Base-by-base conservation (phyloP, 2,113 vertebrate species). In the Phodopus roborovskii region DNA sequence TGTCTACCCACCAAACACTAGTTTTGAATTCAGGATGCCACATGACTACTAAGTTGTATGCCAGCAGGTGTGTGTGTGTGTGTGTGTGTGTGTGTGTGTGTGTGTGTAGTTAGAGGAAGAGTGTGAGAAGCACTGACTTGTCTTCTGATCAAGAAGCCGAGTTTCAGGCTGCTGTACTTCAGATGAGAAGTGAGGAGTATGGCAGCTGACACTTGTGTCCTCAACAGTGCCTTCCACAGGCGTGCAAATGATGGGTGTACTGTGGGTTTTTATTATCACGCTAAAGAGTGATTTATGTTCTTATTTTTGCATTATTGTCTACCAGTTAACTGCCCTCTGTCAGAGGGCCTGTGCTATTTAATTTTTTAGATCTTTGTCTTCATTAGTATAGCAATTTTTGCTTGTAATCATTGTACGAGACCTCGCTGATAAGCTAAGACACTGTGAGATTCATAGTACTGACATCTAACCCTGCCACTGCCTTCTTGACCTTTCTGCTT, bases 401-500 rank as follows among this genome's bases (percentile, higher is more conserved):
- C 98, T 99, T 99, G 99, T 99, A 99, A 99, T 99, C 98, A 98
- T 99, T 99, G 99, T 98, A 98, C 98, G 99, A 98, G 98, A 98
- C 98, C 98, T 99, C 99, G 99, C 98, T 99, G 99, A 99, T 99
- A 99, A 99, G 99, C 99, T 98, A 97, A 98, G 99, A 98, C 98
- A 98, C 98, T 98, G 94, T 98, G 98, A 99, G 99, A 99, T 96
- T 92, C 99, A 99, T 99, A 98, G 98, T 90, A 97, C 98, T 99
- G 99, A 99, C 99, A 98, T 97, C 90, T 98, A 98, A 98, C 98
- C 98, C 98, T 97, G 97, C 98, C 98, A 98, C 97, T 99, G 98
- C 98, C 99, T 99, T 99, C 98, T 99, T 99, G 99, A 99, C 99
- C 99, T 98, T 98, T 99, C 98, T 98, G 99, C 99, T 99, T 99